Evolutionary conservation across 2,113 vertebrate genomes (phyloP).

Genomic region (Phrynosoma blainvillii): DNA sequence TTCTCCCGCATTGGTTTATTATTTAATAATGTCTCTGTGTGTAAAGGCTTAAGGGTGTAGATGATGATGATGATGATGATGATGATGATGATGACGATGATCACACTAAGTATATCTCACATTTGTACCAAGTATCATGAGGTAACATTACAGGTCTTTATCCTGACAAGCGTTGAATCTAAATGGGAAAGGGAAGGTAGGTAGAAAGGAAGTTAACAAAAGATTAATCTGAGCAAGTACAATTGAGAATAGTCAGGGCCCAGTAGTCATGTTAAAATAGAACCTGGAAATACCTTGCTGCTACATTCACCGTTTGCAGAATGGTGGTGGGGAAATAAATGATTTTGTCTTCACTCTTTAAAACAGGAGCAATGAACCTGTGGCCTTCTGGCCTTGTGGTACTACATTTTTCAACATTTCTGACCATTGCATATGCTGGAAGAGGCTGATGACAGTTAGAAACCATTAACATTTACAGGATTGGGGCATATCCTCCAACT

Average conservation of each 20-base stretch:
- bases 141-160: neutral
- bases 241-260: neutral
- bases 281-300: neutral
- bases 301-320: neutral
- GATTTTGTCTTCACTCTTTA: neutral
- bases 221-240: neutral
- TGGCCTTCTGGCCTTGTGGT: too few species aligned
- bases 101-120: neutral
- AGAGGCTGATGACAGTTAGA: neutral
- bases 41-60: neutral
- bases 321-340: neutral
- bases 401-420: neutral
- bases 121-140: neutral
- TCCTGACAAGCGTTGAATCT: neutral
- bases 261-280: too few species aligned
- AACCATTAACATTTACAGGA: neutral
- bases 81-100: too few species aligned
- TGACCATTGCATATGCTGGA: neutral
- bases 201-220: neutral
- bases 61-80: neutral
- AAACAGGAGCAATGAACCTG: neutral
- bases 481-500: too few species aligned
- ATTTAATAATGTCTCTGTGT: conserved; percentile 23
- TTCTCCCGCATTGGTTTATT: conserved; percentile 52
- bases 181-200: too few species aligned